Evolutionary conservation across 2,797 vertebrate species (phyloP).

Genomic region (Schizothorax lantsangensis): DNA sequence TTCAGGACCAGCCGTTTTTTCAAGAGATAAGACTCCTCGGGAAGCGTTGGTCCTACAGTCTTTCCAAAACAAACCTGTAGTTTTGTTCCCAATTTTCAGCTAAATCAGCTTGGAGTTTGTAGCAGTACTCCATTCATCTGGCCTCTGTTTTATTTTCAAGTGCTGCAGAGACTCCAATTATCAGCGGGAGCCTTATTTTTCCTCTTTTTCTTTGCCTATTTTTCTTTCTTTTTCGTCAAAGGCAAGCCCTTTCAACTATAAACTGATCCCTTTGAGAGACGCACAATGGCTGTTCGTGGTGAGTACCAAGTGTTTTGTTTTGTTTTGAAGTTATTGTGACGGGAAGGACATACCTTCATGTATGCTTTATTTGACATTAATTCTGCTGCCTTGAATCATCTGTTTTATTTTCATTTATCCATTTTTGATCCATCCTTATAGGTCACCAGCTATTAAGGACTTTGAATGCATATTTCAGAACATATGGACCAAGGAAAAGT

Average conservation of each 20-base stretch:
- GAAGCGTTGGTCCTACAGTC: conserved; percentile 18
- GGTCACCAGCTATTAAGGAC: not conserved
- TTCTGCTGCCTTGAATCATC: not conserved
- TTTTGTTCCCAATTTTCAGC: conserved; percentile 38
- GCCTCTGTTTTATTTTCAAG: conserved; percentile 59
- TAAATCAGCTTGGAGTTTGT: conserved; percentile 28
- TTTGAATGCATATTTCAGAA: conserved; percentile 8
- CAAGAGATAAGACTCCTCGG: conserved; percentile 22
- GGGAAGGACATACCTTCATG: not conserved
- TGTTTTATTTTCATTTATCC: not conserved
- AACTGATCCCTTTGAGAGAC: not conserved
- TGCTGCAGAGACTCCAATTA: conserved; percentile 52
- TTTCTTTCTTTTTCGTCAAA: conserved; percentile 58
- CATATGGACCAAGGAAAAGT: not conserved
- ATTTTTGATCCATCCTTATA: conserved; percentile 1
- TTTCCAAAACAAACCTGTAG: conserved; percentile 28
- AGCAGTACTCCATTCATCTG: conserved; percentile 41
- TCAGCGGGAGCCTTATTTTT: conserved; percentile 60
- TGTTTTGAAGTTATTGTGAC: conserved; percentile 36
- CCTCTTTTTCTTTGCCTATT: conserved; percentile 60
- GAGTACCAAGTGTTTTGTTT: conserved; percentile 70
- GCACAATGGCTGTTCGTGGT: conserved; percentile 64
- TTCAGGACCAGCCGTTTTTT: conserved; percentile 52
- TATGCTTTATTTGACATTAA: not conserved
- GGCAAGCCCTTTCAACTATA: conserved; percentile 55